Percentiles rank a stretch among this genome's conserved stretches.
Evolutionary conservation across 2,113 vertebrate species (phyloP).

Genomic region (Heterotilapia buettikoferi): DNA sequence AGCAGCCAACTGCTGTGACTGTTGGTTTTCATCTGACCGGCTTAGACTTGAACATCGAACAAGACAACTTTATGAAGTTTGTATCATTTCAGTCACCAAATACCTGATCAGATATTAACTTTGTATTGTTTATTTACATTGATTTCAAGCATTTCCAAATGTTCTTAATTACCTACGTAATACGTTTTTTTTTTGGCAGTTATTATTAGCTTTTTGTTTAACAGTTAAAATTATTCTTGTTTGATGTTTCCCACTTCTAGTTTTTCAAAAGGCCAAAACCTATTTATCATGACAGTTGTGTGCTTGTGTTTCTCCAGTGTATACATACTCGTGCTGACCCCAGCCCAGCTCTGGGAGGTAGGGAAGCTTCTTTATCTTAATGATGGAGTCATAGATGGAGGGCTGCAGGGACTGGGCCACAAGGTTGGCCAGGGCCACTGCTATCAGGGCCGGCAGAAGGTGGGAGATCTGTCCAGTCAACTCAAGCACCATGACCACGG

Average conservation of each 20-base stretch:
- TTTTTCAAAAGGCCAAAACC: not conserved
- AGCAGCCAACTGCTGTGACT: not conserved
- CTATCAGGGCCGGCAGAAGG: slow-evolving; percentile 96
- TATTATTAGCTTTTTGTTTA: not conserved
- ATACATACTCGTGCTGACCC: slow-evolving; percentile 91
- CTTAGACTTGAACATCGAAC: not conserved
- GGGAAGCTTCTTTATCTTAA: slow-evolving; percentile 96
- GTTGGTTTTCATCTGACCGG: not conserved
- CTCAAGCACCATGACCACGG: slow-evolving; percentile 95
- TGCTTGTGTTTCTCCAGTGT: not conserved
- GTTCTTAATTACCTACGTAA: not conserved
- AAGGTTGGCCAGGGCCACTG: slow-evolving; percentile 92
- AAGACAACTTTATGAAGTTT: not conserved
- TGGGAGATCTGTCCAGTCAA: slow-evolving; percentile 97
- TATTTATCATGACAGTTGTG: rapidly evolving
- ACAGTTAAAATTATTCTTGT: not conserved
- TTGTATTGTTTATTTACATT: rapidly evolving
- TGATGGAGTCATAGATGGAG: slow-evolving; percentile 97
- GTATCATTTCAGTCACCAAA: not conserved
- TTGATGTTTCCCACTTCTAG: not conserved
- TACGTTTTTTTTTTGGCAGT: not conserved
- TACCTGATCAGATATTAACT: not conserved
- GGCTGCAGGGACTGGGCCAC: slow-evolving; percentile 97
- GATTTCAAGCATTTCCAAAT: not conserved
- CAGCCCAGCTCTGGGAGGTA: slow-evolving; percentile 96